phyloP scores from a whole-genome alignment of 2,888 invertebrate species.

The Meta bourneti region DNA sequence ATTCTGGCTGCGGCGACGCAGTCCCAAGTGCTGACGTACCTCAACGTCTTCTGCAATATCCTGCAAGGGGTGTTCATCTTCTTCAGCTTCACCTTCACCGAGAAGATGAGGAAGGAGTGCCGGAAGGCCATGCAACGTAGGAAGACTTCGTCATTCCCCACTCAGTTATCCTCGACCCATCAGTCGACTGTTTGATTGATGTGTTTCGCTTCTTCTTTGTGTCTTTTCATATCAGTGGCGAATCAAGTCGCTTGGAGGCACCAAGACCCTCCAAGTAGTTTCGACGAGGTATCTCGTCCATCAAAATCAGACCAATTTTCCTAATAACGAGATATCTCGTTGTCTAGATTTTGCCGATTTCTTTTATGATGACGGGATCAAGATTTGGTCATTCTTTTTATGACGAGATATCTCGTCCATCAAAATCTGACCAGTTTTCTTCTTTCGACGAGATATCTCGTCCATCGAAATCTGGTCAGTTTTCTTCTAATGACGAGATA shows the following conservation, averaged over 20 bases:
- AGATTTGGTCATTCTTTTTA: too few relatives aligned
- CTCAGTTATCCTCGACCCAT: slow-evolving; percentile 8
- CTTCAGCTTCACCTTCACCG: slow-evolving; percentile 82
- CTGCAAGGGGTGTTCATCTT: slow-evolving; percentile 83
- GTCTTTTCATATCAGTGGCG: neutral
- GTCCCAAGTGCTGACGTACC: slow-evolving; percentile 81
- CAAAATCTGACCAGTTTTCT: too few relatives aligned
- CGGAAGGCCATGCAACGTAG: neutral
- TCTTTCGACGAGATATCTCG: too few relatives aligned
- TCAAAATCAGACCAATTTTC: too few relatives aligned
- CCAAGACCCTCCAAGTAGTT: too few relatives aligned
- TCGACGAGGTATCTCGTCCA: too few relatives aligned
- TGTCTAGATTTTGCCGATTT: too few relatives aligned
- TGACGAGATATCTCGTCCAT: too few relatives aligned
- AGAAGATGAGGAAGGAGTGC: slow-evolving; percentile 79
- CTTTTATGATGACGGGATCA: too few relatives aligned
- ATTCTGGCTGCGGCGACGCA: slow-evolving; percentile 81
- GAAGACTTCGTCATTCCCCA: slow-evolving; percentile 52
- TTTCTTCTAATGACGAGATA: too few relatives aligned
- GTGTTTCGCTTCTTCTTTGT: neutral
- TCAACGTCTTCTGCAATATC: slow-evolving; percentile 82
- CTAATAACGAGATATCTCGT: too few relatives aligned
- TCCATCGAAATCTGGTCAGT: too few relatives aligned
- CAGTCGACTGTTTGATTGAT: neutral
- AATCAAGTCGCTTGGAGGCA: neutral